Conservation (phyloP, 2,113 vertebrate species). For the Prietella phreatophila region DNA sequence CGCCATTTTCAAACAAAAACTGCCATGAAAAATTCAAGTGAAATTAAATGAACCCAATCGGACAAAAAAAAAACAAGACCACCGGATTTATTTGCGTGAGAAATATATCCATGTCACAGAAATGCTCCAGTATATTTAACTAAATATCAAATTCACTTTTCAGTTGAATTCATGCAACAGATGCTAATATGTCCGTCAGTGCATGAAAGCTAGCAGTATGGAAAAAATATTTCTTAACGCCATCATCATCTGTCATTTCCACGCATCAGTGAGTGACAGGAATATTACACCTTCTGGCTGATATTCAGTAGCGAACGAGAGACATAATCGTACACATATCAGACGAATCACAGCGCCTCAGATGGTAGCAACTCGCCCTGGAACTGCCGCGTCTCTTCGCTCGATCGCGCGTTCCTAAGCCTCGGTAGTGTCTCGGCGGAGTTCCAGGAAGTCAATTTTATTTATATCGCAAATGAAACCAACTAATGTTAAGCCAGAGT, state of each 20-base stretch:
- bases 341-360: neutral
- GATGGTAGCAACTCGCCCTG: neutral
- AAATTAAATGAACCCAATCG: neutral
- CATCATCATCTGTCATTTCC: conserved; percentile 4
- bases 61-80: neutral
- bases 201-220: neutral
- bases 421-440: neutral
- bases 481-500: neutral
- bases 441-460: neutral
- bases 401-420: neutral
- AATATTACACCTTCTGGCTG: conserved; percentile 20
- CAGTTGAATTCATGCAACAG: neutral
- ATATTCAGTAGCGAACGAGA: neutral
- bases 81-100: neutral
- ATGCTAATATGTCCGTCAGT: neutral
- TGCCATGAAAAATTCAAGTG: neutral
- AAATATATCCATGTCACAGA: neutral
- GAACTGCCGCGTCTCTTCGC: neutral
- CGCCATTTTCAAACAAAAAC: neutral
- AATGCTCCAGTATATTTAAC: neutral
- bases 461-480: conserved; percentile 1
- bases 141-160: conserved; percentile 1
- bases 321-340: neutral
- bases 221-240: neutral
- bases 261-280: neutral